Conservation (phyloP, 2,888 invertebrate species). For the Lampropteryx suffumata region DNA sequence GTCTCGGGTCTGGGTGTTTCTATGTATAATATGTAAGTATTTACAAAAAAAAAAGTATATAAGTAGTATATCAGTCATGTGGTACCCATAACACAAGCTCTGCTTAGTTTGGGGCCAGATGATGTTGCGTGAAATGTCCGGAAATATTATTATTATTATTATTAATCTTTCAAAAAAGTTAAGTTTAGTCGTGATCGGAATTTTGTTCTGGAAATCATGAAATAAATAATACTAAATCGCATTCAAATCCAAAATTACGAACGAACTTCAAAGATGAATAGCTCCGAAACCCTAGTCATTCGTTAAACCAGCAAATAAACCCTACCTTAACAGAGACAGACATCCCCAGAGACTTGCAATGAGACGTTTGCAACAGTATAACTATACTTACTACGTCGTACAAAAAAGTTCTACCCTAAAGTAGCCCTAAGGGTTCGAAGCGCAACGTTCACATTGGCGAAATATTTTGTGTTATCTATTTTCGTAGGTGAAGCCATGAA, state of each 20-base stretch:
- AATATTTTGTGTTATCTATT: constrained; percentile 23
- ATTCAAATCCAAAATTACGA: constrained; percentile 52
- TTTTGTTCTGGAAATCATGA: too few relatives aligned
- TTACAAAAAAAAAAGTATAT: too few relatives aligned
- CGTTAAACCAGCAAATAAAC: constrained; percentile 60
- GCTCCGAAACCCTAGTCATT: constrained; percentile 57
- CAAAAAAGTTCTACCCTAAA: constrained; percentile 18
- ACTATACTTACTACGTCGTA: constrained; percentile 27
- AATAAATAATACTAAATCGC: too few relatives aligned
- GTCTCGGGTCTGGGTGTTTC: too few relatives aligned
- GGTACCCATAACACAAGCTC: too few relatives aligned
- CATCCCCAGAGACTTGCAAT: constrained; percentile 47
- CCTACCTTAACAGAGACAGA: constrained; percentile 42
- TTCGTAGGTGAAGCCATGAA: constrained; percentile 10
- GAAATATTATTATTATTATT: too few relatives aligned
- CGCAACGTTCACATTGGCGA: constrained; percentile 19
- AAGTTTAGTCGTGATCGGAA: too few relatives aligned
- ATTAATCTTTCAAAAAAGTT: too few relatives aligned
- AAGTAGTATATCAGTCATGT: too few relatives aligned
- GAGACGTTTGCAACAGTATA: constrained; percentile 27
- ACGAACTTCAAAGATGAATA: constrained; percentile 42
- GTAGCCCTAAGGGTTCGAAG: constrained; percentile 15
- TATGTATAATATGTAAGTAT: too few relatives aligned
- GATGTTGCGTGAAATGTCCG: too few relatives aligned
- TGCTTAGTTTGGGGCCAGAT: too few relatives aligned